Conservation (phyloP, 1,140 invertebrate species). For the Aculops lycopersici region DNA sequence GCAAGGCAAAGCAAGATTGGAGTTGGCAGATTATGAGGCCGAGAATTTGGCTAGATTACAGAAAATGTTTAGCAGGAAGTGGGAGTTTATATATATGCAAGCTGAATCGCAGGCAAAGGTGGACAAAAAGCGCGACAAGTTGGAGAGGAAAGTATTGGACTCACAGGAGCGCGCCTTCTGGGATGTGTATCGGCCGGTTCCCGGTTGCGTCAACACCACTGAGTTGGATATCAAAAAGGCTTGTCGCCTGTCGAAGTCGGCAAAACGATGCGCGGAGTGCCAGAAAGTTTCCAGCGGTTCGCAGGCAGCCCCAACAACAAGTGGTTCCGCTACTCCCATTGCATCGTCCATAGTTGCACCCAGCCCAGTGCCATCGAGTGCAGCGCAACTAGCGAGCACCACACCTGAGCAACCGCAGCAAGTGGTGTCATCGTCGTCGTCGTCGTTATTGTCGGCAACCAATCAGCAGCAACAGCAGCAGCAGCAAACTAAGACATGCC, state of each 20-base stretch:
- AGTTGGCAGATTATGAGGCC: conserved; percentile 89
- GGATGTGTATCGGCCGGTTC: conserved; percentile 95
- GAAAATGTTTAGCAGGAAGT: conserved; percentile 96
- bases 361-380: no score
- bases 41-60: conserved; percentile 85
- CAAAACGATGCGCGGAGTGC: conserved; percentile 14
- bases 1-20: conserved; percentile 91
- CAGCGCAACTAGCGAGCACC: no score
- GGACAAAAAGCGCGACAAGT: conserved; percentile 88
- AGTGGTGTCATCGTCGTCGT: no score
- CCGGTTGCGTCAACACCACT: conserved; percentile 91
- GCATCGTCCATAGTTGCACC: no score
- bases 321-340: conserved; percentile 10
- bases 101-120: conserved; percentile 37
- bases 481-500: no score
- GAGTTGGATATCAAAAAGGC: conserved; percentile 92
- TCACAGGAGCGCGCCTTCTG: conserved; percentile 96
- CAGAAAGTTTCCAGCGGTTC: not conserved
- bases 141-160: conserved; percentile 87
- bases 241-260: conserved; percentile 29
- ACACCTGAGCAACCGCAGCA: no score
- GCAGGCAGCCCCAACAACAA: not conserved
- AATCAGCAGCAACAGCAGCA: no score
- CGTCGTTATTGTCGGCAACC: no score
- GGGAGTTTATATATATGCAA: conserved; percentile 99